These are phyloP conservation scores for Macaria liturata DNA, from an alignment of 2,888 invertebrate species.

Conservation along the genomic window DNA sequence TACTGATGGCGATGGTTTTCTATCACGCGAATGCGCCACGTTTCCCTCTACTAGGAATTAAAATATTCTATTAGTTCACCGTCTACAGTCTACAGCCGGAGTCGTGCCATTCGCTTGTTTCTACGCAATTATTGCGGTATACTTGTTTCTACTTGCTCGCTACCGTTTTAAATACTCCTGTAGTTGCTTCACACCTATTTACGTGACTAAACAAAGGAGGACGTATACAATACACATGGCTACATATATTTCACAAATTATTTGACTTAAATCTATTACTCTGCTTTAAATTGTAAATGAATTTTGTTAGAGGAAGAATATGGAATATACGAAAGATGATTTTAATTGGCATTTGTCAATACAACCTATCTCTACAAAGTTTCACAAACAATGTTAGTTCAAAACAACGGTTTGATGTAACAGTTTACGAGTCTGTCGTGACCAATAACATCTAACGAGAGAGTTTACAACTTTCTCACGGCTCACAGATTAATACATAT, in stretches of 20 bases:
- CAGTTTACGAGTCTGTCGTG: not conserved
- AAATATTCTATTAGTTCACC: conserved; percentile 26
- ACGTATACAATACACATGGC: too few relatives aligned
- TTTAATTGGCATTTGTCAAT: too few relatives aligned
- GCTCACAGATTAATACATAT: not conserved
- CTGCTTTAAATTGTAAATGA: too few relatives aligned
- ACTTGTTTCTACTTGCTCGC: conserved; percentile 10
- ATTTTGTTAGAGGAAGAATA: too few relatives aligned
- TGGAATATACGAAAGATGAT: too few relatives aligned
- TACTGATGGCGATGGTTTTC: conserved; percentile 25
- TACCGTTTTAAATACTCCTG: not conserved
- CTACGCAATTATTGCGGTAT: conserved; percentile 17
- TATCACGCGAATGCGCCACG: conserved; percentile 25
- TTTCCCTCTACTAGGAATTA: conserved; percentile 32
- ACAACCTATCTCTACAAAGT: too few relatives aligned
- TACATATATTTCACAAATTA: too few relatives aligned
- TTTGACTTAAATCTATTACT: too few relatives aligned
- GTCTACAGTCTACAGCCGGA: not conserved
- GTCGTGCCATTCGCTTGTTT: conserved; percentile 22
- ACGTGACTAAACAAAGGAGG: too few relatives aligned
- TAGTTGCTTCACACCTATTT: too few relatives aligned
- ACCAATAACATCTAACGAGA: conserved; percentile 3
- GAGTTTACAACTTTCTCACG: conserved; percentile 7
- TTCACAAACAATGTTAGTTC: too few relatives aligned
- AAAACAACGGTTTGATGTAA: too few relatives aligned